A percentile compares a stretch with the other conserved stretches of the same genome.
phyloP scores from a whole-genome alignment of 2,797 vertebrate genomes.

The Malurus splendens region DNA sequence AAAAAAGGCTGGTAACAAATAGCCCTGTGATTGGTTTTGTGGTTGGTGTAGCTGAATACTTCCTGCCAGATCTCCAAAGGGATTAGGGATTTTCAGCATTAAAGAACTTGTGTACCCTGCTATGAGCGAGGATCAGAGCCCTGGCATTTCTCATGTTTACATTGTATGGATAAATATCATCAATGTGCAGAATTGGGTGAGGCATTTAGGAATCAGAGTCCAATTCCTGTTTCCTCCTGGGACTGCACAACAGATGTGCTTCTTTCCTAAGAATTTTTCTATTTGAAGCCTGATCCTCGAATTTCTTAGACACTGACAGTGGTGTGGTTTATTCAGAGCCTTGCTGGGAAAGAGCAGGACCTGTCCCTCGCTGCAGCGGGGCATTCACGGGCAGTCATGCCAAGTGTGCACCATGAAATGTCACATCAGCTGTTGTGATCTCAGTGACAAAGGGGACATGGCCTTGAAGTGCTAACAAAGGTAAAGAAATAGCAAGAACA shows the following conservation, averaged over 20 bases:
- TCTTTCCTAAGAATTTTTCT: background rate
- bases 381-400: background rate
- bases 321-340: background rate
- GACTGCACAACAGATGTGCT: background rate
- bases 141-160: slow-evolving; percentile 9
- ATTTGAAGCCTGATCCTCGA: background rate
- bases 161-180: background rate
- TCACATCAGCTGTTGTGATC: background rate
- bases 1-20: background rate
- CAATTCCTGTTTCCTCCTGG: background rate
- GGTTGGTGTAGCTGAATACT: background rate
- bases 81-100: background rate
- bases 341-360: background rate
- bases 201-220: background rate
- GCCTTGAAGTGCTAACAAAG: slow-evolving; percentile 9
- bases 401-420: background rate
- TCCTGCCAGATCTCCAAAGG: background rate
- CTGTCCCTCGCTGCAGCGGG: background rate
- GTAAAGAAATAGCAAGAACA: background rate
- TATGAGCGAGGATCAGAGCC: background rate
- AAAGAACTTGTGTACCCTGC: background rate
- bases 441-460: background rate
- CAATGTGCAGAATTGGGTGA: background rate
- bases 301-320: background rate
- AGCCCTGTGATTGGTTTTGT: background rate